phyloP scores from a whole-genome alignment of 2,113 vertebrate genomes.

The Odocoileus virginianus region DNA sequence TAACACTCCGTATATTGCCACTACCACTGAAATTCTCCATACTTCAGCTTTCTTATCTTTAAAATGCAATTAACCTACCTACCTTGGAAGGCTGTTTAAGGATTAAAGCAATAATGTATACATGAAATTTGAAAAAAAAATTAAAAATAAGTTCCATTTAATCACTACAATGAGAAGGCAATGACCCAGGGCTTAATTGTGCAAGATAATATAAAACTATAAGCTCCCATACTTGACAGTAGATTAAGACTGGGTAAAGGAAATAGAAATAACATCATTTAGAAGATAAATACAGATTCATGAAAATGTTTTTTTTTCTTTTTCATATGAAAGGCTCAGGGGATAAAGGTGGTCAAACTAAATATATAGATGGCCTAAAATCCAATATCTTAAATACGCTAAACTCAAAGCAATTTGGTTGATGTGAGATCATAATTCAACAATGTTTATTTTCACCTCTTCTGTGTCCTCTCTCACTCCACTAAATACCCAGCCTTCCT shows the following conservation, averaged over 20 bases:
- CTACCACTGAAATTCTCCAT: neutral
- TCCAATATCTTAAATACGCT: neutral
- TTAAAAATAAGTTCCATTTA: neutral
- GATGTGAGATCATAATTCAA: neutral
- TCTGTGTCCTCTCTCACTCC: neutral
- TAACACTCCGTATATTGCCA: neutral
- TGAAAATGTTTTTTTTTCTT: slow-evolving; percentile 15
- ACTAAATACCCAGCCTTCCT: neutral
- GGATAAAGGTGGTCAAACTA: neutral
- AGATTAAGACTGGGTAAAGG: slow-evolving; percentile 18
- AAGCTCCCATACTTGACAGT: neutral
- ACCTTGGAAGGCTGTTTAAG: neutral
- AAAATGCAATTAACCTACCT: neutral
- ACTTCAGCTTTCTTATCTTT: neutral
- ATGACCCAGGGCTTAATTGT: neutral
- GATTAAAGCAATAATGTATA: neutral
- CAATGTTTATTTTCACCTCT: slow-evolving; percentile 29
- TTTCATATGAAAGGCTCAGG: neutral
- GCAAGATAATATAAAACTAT: slow-evolving; percentile 33
- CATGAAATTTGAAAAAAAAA: neutral
- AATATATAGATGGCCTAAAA: neutral
- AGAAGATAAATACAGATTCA: slow-evolving; percentile 10
- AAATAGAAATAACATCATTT: slow-evolving; percentile 31
- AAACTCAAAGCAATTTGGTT: neutral
- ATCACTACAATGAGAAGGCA: neutral